Conservation (phyloP, 1,140 invertebrate species). For the Conus ventricosus region DNA sequence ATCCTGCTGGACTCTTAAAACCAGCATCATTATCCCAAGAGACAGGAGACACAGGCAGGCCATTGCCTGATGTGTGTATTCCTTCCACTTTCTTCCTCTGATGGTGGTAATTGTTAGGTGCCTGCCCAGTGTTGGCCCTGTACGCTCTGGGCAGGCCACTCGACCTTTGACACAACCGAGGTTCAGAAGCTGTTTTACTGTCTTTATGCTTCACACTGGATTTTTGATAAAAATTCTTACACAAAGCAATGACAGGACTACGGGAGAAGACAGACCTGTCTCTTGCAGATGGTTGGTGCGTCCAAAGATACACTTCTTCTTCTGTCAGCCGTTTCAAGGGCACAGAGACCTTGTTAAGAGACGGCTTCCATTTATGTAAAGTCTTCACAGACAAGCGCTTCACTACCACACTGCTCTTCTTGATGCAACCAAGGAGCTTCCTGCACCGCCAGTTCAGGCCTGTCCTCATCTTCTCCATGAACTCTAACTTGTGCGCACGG, state of each 20-base stretch:
- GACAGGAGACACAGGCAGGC: background rate
- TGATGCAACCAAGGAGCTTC: conserved; percentile 47
- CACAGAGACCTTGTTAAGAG: conserved; percentile 36
- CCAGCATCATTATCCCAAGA: background rate
- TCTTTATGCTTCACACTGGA: conserved; percentile 58
- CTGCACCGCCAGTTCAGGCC: conserved; percentile 57
- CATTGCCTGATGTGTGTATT: background rate
- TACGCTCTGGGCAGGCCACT: background rate
- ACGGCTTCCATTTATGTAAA: conserved; percentile 57
- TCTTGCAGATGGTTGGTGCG: conserved; percentile 18
- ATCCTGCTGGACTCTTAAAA: background rate
- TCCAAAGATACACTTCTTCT: conserved; percentile 46
- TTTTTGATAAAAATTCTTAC: conserved; percentile 58
- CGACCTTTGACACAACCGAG: background rate
- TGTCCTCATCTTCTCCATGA: conserved; percentile 48
- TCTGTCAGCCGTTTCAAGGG: conserved; percentile 38
- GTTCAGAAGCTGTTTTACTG: background rate
- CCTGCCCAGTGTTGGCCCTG: background rate
- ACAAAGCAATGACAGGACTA: conserved; percentile 53
- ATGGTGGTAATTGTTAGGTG: background rate
- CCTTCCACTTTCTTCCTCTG: background rate
- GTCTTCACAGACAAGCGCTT: conserved; percentile 50
- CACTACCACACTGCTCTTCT: conserved; percentile 55
- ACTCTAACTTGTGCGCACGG: conserved; percentile 54
- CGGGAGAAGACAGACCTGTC: conserved; percentile 49